Evolutionary conservation across 2,888 invertebrate genomes (phyloP).

Genomic region (Drosophila cognata): DNA sequence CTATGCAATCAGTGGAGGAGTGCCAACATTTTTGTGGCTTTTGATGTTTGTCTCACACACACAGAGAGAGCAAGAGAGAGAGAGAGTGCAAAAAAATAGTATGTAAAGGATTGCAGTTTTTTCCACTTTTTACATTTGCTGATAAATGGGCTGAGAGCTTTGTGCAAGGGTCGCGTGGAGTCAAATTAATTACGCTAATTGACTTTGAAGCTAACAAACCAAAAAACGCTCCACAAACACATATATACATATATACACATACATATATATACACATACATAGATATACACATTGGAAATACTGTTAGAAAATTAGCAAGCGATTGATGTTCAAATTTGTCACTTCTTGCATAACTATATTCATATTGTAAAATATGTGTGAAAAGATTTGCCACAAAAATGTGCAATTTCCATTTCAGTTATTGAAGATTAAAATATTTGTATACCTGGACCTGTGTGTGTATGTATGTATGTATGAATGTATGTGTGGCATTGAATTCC

Average conservation of each 20-base stretch:
- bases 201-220: conserved; percentile 75
- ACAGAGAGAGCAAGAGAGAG: conserved; percentile 6
- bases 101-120: conserved; percentile 51
- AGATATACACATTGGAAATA: neutral
- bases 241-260: neutral
- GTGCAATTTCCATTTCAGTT: neutral
- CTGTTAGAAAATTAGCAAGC: conserved; percentile 11
- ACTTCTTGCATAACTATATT: neutral
- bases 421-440: neutral
- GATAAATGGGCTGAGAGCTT: conserved; percentile 45
- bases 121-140: conserved; percentile 34
- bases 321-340: neutral
- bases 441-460: neutral
- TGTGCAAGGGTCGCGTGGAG: conserved; percentile 45
- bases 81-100: neutral
- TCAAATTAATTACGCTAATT: conserved; percentile 81
- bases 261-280: neutral
- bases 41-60: conserved; percentile 31
- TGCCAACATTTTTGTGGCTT: conserved; percentile 63
- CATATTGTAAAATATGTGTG: neutral
- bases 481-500: conserved; percentile 1
- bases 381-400: neutral
- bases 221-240: conserved; percentile 37
- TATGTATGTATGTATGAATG: neutral
- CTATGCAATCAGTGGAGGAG: conserved; percentile 54